phyloP scores from a whole-genome alignment of 1,140 invertebrate species.

The Cecropterus lyciades region DNA sequence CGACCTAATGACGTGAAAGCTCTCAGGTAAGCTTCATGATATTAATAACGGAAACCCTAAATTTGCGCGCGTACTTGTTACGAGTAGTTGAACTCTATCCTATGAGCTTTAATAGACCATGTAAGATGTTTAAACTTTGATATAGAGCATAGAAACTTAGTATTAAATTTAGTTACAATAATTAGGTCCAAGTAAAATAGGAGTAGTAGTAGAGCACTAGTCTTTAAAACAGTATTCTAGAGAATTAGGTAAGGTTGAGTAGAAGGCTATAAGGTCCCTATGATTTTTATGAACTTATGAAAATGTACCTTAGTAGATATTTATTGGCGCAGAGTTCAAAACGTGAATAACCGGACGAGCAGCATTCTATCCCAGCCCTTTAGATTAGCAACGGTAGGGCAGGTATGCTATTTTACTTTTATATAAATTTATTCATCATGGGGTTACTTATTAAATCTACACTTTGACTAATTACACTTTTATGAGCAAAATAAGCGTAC shows the following conservation, averaged over 20 bases:
- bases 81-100: constrained; percentile 3
- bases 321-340: background rate
- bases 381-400: constrained; percentile 13
- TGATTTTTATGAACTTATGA: background rate
- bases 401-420: constrained; percentile 3
- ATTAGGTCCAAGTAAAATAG: too few relatives aligned
- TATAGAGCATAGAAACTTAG: too few relatives aligned
- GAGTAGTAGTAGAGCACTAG: too few relatives aligned
- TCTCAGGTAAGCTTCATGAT: constrained; percentile 10
- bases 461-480: too few relatives aligned
- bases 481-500: too few relatives aligned
- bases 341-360: constrained; percentile 22
- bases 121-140: constrained; percentile 3
- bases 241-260: too few relatives aligned
- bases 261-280: too few relatives aligned
- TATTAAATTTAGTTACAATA: background rate
- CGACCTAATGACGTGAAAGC: constrained; percentile 21
- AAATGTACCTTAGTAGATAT: constrained; percentile 7
- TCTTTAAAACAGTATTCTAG: too few relatives aligned
- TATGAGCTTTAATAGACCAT: background rate
- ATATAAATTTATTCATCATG: too few relatives aligned
- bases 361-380: constrained; percentile 20
- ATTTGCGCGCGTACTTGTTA: constrained; percentile 3
- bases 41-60: constrained; percentile 23
- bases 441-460: too few relatives aligned